Evolutionary conservation across 2,888 invertebrate genomes (phyloP), one percentile per base, ranked within the genome.

Genomic region (Sinhomidia bicolor): DNA sequence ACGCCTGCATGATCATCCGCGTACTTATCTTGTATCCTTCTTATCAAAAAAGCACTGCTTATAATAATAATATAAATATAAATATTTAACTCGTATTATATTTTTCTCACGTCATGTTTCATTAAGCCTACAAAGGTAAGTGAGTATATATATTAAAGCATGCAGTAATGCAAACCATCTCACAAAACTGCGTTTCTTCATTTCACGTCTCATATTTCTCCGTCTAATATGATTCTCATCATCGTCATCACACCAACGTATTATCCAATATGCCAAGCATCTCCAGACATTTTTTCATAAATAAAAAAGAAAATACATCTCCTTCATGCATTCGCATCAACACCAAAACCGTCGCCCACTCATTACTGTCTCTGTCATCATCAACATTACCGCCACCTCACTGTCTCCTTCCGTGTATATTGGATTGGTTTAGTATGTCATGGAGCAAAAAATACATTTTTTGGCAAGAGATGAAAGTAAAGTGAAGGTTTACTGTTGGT

Each of bases 381-480:
- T 62, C 32, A 62, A 2, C 23, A 23, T 6, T 44, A 47, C 44
- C n/a, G 12, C 7, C 44, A 71, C 44, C 71, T 0, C 17, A 41
- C 71, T n/a, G n/a, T n/a, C n/a, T n/a, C n/a, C n/a, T n/a, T n/a
- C n/a, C n/a, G n/a, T n/a, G n/a, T n/a, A 26, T 23, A 74, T 74
- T 76, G 76, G 76, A 76, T 76, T 76, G 76, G 76, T 51, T 76
- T 76, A 76, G 76, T 76, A 76, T 76, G 76, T 76, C 76, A 76
- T 51, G 51, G 51, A 26, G 51, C 44, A 74, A 74, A 74, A 74
- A 44, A 44, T 23, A 26, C 5, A n/a, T 32, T 74, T 74, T 47
- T 74, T 74, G 71, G 71, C 71, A 74, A 20, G 47, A 12, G 71
- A 74, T 44, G 26, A 74, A 74, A 74, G 29, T 65, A 65, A 65